Conservation (phyloP, 2,113 vertebrate genomes). For the Regulus satrapa region DNA sequence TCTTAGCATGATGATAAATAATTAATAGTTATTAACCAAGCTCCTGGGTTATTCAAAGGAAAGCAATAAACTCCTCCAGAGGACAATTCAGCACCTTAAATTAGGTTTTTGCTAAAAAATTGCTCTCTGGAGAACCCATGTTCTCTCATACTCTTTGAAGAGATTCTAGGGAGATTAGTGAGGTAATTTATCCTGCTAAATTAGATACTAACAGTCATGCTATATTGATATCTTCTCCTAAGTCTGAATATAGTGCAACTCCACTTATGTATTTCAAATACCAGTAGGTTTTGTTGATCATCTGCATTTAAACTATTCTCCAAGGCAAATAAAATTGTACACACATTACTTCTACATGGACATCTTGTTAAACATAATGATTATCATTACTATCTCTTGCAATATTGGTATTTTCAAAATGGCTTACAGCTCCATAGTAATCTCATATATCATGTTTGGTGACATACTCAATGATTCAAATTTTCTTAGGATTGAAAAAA, state of each 20-base stretch:
- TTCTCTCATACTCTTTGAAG: background rate
- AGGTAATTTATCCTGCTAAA: conserved; percentile 28
- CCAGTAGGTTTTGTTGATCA: background rate
- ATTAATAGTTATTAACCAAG: background rate
- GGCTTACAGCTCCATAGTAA: background rate
- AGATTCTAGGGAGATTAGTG: conserved; percentile 19
- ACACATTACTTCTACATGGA: background rate
- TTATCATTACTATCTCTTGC: background rate
- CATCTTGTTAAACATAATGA: background rate
- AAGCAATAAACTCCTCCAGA: conserved; percentile 3
- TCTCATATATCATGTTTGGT: background rate
- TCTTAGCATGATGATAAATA: background rate
- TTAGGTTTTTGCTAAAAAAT: background rate
- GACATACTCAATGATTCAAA: background rate
- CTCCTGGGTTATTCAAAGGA: background rate
- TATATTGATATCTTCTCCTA: background rate
- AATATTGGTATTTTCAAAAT: background rate
- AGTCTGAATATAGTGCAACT: background rate
- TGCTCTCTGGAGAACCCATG: conserved; percentile 12
- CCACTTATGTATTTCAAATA: background rate
- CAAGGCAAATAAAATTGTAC: background rate
- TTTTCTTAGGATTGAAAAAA: background rate
- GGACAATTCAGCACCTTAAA: conserved; percentile 1
- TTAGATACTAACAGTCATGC: background rate
- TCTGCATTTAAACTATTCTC: conserved; percentile 30